phyloP scores from a whole-genome alignment of 2,113 vertebrate genomes.

The Alethe diademata region DNA sequence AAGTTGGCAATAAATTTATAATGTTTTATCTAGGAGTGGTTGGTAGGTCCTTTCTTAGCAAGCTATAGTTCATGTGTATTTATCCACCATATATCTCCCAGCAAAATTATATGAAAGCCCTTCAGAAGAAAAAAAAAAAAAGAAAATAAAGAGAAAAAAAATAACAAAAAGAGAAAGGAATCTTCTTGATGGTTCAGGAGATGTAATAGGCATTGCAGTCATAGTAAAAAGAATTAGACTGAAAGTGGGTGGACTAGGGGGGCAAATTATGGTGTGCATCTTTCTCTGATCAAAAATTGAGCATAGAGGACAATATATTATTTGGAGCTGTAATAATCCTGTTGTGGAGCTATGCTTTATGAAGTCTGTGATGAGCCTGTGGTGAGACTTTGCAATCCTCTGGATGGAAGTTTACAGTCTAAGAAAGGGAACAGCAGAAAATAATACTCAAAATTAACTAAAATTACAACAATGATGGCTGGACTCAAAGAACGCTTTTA shows the following conservation, averaged over 20 bases:
- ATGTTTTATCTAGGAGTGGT: constrained; percentile 40
- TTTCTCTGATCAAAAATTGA: not conserved
- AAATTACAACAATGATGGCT: not conserved
- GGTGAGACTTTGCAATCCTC: not conserved
- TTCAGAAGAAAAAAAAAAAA: not conserved
- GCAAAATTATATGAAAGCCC: constrained; percentile 46
- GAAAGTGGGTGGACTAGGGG: not conserved
- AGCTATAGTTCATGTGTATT: constrained; percentile 39
- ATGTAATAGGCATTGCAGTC: not conserved
- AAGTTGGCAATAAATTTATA: constrained; percentile 71
- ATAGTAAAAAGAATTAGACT: not conserved
- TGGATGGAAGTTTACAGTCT: not conserved
- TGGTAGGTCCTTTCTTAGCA: constrained; percentile 41
- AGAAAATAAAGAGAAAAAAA: too few relatives aligned
- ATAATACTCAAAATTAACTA: not conserved
- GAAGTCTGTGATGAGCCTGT: not conserved
- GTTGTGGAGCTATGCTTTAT: not conserved
- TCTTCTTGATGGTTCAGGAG: not conserved
- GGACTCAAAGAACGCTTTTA: not conserved
- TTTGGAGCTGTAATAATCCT: not conserved
- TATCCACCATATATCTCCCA: constrained; percentile 14
- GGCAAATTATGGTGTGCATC: not conserved
- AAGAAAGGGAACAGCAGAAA: not conserved
- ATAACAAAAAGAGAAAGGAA: not conserved
- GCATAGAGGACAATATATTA: not conserved